Conservation (phyloP, 2,888 invertebrate species). For the Sisyra nigra region DNA sequence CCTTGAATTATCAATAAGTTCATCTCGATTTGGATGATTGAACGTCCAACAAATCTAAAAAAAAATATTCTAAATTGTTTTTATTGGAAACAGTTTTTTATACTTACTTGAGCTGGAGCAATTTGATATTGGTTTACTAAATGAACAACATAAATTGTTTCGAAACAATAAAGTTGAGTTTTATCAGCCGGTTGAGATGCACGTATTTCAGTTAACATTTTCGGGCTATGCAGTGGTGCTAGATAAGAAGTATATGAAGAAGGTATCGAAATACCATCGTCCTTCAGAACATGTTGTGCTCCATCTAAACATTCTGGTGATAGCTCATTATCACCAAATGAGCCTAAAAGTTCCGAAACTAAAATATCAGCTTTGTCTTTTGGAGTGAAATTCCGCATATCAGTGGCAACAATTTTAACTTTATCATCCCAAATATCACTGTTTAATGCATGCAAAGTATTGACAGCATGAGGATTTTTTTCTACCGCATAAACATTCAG, state of each 20-base stretch:
- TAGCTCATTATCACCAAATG: constrained; percentile 97
- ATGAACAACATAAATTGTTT: constrained; percentile 87
- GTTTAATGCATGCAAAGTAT: constrained; percentile 60
- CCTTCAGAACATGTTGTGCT: constrained; percentile 69
- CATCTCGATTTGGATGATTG: constrained; percentile 70
- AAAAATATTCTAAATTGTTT: background rate
- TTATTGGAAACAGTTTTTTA: constrained; percentile 1
- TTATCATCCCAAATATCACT: constrained; percentile 61
- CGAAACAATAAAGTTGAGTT: constrained; percentile 38
- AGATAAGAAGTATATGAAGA: constrained; percentile 76
- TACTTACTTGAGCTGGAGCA: constrained; percentile 41
- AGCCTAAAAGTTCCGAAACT: constrained; percentile 84
- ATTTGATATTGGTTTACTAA: constrained; percentile 72
- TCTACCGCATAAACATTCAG: constrained; percentile 89
- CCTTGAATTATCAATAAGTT: constrained; percentile 52
- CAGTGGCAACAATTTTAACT: constrained; percentile 65
- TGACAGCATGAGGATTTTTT: constrained; percentile 93
- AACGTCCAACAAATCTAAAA: constrained; percentile 68
- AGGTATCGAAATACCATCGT: constrained; percentile 86
- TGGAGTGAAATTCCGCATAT: constrained; percentile 72
- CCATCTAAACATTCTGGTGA: constrained; percentile 97
- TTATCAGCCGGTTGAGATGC: constrained; percentile 32
- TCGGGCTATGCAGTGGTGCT: constrained; percentile 82
- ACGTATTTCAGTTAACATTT: constrained; percentile 64
- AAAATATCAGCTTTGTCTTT: constrained; percentile 86